Evolutionary conservation across 2,888 invertebrate species (phyloP), one percentile per base, ranked within the genome.

Genomic region (Caenorhabditis zanzibari): DNA sequence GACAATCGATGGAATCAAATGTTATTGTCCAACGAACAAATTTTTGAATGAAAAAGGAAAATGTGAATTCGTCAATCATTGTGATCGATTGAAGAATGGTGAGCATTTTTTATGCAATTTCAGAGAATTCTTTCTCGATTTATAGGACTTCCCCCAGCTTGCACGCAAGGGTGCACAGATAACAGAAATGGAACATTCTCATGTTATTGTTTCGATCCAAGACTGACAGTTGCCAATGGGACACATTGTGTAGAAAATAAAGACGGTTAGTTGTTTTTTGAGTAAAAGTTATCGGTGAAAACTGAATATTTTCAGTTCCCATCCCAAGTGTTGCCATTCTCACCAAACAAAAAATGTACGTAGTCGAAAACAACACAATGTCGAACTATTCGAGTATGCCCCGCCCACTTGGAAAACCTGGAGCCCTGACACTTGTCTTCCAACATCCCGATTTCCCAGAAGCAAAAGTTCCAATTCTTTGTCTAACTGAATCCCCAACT

Each of bases 21-120:
- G 96, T 93, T 96, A 94, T 94, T 96, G 96, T 93, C 94, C 94
- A 24, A 92, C 93, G 49, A 96, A 96, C 0, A 94, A 95, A 92
- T 94, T 94, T 90, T 94, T 95, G 2, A 94, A 94, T 83, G 94
- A 93, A 22, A 32, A 61, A 0, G 69, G 64, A 26, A 77, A 74
- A 76, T 90, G 86, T 76, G 72, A 85, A 14, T 86, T 85, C 54
- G 82, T 82, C 28, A 77, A 89, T 80, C 85, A 86, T 7, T 89
- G 89, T 56, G 56, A 76, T 9, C 66, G 79, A 16, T 19, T 52
- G 0, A 44, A 59, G 10, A 68, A 68, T 35, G 86, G 86, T 26
- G 49, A 71, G 49, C 22, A 1, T 63, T 7, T 16, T 38, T 19
- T 12, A 14, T n/a, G 12, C 1, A 6, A 38, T 38, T 32, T 6